Evolutionary conservation across 1,140 invertebrate species (phyloP).

Genomic region (Calycopis cecrops): DNA sequence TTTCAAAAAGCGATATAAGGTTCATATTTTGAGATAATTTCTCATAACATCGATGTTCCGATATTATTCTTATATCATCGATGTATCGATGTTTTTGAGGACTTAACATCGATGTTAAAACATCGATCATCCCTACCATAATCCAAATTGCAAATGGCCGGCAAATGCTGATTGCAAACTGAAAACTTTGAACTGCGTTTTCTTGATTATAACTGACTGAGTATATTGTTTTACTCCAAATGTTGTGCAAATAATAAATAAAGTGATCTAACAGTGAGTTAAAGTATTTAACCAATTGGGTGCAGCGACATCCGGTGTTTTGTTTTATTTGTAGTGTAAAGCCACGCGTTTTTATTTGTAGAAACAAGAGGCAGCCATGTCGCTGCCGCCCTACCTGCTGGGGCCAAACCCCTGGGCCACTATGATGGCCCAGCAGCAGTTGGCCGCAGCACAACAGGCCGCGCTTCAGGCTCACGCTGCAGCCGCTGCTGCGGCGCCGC

Average conservation of each 20-base stretch:
- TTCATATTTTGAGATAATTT: no score
- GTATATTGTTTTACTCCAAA: slow-evolving; percentile 3
- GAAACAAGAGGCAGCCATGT: slow-evolving; percentile 77
- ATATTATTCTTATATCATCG: no score
- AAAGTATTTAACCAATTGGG: neutral
- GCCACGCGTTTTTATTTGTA: slow-evolving; percentile 42
- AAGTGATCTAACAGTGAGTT: slow-evolving; percentile 26
- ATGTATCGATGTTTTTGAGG: no score
- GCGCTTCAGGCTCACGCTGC: slow-evolving; percentile 78
- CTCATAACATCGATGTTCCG: no score
- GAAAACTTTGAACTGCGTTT: slow-evolving; percentile 12
- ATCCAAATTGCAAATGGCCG: slow-evolving; percentile 34
- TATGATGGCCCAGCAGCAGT: slow-evolving; percentile 87
- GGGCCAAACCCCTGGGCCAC: slow-evolving; percentile 90
- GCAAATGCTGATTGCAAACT: slow-evolving; percentile 3
- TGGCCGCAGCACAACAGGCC: slow-evolving; percentile 82
- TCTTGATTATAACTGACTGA: slow-evolving; percentile 10
- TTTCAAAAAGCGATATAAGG: no score
- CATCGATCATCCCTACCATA: no score
- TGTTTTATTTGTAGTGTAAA: slow-evolving; percentile 16
- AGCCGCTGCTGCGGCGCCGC: slow-evolving; percentile 77
- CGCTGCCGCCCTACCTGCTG: slow-evolving; percentile 89
- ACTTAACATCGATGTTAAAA: no score
- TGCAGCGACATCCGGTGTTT: slow-evolving; percentile 13
- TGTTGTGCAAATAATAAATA: slow-evolving; percentile 10